A percentile compares a stretch with the other conserved stretches of the same genome.
Evolutionary conservation across 2,888 invertebrate species (phyloP).

Genomic region (Dexiosoma caninum): DNA sequence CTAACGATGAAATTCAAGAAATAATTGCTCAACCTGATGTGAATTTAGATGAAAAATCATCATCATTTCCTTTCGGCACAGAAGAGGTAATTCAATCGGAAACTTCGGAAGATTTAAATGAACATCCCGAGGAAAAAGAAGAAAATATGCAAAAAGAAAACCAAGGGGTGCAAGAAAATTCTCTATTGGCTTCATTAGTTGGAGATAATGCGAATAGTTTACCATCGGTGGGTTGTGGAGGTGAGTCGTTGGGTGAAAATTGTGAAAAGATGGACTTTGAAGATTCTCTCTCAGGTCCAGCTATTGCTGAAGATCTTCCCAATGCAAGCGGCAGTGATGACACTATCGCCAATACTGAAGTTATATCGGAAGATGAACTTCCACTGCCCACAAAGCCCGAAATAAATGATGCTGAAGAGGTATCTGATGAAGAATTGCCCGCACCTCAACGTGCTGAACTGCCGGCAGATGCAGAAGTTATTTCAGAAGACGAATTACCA

Average conservation of each 20-base stretch:
- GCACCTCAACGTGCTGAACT: constrained; percentile 85
- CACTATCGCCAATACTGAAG: constrained; percentile 87
- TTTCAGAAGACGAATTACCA: constrained; percentile 90
- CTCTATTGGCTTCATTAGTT: constrained; percentile 75
- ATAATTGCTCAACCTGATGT: constrained; percentile 63
- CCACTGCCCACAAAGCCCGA: constrained; percentile 86
- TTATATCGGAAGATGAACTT: constrained; percentile 90
- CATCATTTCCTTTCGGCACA: constrained; percentile 76
- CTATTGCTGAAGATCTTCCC: constrained; percentile 73
- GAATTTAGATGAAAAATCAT: constrained; percentile 75
- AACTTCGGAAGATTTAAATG: constrained; percentile 74
- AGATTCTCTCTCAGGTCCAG: constrained; percentile 74
- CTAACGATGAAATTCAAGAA: constrained; percentile 71
- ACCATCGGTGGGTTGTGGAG: constrained; percentile 76
- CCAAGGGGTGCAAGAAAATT: constrained; percentile 74
- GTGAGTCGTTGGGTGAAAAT: constrained; percentile 66
- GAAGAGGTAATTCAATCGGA: constrained; percentile 73
- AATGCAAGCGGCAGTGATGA: constrained; percentile 73
- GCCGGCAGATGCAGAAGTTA: constrained; percentile 87
- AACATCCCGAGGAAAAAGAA: constrained; percentile 67
- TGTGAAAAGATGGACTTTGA: constrained; percentile 70
- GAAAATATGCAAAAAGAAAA: constrained; percentile 68
- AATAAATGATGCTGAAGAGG: constrained; percentile 90
- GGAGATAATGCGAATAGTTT: constrained; percentile 78
- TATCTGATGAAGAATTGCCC: constrained; percentile 87